Percentiles rank a stretch among this genome's conserved stretches.
phyloP scores from a whole-genome alignment of 1,140 invertebrate species.

The Caenorhabditis remanei region DNA sequence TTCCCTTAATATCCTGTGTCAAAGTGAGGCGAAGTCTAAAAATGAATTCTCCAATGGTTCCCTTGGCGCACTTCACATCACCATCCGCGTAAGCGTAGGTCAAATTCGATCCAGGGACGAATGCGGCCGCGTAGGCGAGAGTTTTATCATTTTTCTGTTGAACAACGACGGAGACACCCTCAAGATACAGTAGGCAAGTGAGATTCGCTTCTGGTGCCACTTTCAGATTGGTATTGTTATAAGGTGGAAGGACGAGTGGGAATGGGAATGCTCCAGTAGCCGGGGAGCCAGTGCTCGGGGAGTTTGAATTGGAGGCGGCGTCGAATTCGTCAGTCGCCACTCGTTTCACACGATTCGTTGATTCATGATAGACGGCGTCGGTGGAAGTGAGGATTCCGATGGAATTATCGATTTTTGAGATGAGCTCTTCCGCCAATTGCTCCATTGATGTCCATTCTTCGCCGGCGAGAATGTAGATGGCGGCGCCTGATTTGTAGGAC shows the following conservation, averaged over 20 bases:
- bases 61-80: constrained; percentile 27
- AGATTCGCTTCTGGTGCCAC: not conserved
- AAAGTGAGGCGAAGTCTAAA: not conserved
- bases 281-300: not conserved
- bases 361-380: constrained; percentile 27
- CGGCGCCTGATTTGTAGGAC: not conserved
- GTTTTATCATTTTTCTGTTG: constrained; percentile 10
- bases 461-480: constrained; percentile 49
- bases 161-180: constrained; percentile 35
- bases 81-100: not conserved
- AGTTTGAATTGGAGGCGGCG: not conserved
- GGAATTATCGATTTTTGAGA: constrained; percentile 36
- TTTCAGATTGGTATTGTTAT: not conserved
- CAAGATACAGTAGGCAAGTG: constrained; percentile 40
- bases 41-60: constrained; percentile 38
- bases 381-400: constrained; percentile 10
- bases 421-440: constrained; percentile 8
- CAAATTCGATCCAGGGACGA: not conserved
- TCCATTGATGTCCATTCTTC: constrained; percentile 57
- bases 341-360: constrained; percentile 33
- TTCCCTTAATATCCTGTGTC: not conserved
- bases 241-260: constrained; percentile 50
- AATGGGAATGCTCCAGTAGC: not conserved
- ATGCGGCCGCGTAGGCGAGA: not conserved
- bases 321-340: constrained; percentile 34